Percentiles rank a stretch among this genome's conserved stretches.
phyloP scores from a whole-genome alignment of 2,888 invertebrate species.

The Limnephilus rhombicus region DNA sequence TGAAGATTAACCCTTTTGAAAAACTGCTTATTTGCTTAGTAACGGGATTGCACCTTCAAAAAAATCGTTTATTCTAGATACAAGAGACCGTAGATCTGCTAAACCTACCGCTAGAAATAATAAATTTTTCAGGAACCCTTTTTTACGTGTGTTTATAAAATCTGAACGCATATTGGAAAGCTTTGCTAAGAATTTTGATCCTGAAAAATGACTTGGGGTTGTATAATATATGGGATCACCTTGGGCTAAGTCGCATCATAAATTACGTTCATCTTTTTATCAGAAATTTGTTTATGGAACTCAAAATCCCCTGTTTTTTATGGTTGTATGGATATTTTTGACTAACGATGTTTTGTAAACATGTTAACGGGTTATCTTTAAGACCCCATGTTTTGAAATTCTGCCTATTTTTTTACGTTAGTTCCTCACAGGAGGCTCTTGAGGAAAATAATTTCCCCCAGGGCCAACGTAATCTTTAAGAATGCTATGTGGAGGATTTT shows the following conservation, averaged over 20 bases:
- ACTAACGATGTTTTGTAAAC: neutral
- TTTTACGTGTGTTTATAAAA: neutral
- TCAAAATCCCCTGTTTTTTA: neutral
- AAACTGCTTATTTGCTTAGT: too few relatives aligned
- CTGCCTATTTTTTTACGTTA: too few relatives aligned
- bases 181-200: neutral
- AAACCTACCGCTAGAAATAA: too few relatives aligned
- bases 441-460: too few relatives aligned
- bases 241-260: neutral
- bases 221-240: neutral
- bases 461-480: too few relatives aligned
- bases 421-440: too few relatives aligned
- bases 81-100: too few relatives aligned
- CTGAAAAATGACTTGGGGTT: conserved; percentile 5
- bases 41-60: too few relatives aligned
- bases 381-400: neutral
- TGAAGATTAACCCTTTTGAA: too few relatives aligned
- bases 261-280: neutral
- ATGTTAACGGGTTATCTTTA: neutral
- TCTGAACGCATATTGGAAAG: neutral
- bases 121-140: neutral
- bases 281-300: neutral
- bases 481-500: too few relatives aligned
- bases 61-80: too few relatives aligned
- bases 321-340: neutral